Base-by-base conservation (phyloP, 2,113 vertebrate species). In the Vireo altiloquus region DNA sequence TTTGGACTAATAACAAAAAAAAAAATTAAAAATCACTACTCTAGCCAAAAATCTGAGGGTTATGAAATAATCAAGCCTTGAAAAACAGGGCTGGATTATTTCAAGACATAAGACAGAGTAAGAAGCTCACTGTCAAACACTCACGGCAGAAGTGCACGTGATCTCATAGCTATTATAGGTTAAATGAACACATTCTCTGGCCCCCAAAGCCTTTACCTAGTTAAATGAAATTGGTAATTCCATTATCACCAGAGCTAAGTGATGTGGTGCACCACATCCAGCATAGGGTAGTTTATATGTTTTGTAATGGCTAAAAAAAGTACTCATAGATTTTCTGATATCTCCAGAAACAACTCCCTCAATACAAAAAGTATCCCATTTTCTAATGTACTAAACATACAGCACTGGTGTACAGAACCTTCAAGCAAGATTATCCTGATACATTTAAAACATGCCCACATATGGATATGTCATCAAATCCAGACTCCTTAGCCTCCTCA, bases 401-500 rank as follows among this genome's bases (percentile, higher is more conserved):
- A 50, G 46, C 66, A 89, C 46, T 60, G 49, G 50, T 22, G 27
- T 37, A 46, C 25, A 65, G 53, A 89, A 79, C 23, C 44, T 94
- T 86, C 46, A 72, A 79, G 49, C 31, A 94, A 79, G 81, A 92
- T 79, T 69, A 77, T 64, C 57, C 81, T 65, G 9, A 61, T 87
- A 44, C 57, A 91, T 79, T 94, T 91, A 91, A 92, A 92, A 63
- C 37, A 75, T 64, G 28, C 46, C 57, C 53, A 87, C 84, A 85
- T 53, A 92, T 0, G 5, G 70, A 30, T 87, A 95, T 79, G 61
- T 76, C 89, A 95, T 65, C 74, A 89, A 78, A 82, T 90, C 56
- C 13, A 5, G 87, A 59, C 76, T 95, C 83, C 68, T 91, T 93
- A 93, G 89, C 92, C 94, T 96, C 93, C 81, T 94, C 77, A 30